These are phyloP conservation scores for Engystomops pustulosus DNA, from an alignment of 2,113 vertebrate genomes.

Conservation along the genomic window DNA sequence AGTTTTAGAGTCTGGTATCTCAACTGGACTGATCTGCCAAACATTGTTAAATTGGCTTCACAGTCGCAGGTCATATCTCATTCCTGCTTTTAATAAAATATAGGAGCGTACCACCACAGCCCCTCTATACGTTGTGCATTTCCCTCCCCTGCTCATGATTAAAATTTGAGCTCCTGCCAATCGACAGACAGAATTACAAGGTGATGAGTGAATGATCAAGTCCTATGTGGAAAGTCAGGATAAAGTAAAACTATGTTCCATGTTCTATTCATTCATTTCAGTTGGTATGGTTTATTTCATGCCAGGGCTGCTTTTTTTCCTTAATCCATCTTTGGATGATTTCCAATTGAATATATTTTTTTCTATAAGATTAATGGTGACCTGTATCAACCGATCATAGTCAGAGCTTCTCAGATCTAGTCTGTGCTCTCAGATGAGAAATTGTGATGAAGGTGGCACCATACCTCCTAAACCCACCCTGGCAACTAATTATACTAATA, in stretches of 20 bases:
- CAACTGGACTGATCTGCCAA: not conserved
- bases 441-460: not conserved
- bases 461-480: not conserved
- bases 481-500: not conserved
- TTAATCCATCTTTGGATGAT: not conserved
- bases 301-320: not conserved
- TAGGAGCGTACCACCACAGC: not conserved
- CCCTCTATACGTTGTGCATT: not conserved
- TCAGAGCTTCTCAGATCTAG: too few relatives aligned
- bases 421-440: not conserved
- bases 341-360: not conserved
- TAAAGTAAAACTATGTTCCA: not conserved
- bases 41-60: conserved; percentile 1
- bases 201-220: not conserved
- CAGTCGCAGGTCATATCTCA: not conserved
- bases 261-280: not conserved
- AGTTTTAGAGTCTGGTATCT: not conserved
- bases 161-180: not conserved
- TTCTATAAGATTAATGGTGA: not conserved
- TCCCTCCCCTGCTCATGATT: not conserved
- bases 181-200: not conserved
- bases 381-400: not conserved
- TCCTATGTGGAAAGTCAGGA: not conserved
- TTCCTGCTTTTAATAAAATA: conserved; percentile 6
- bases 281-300: conserved; percentile 18